Evolutionary conservation across 2,113 vertebrate species (phyloP).

Genomic region (Cricetomys ansorgei): DNA sequence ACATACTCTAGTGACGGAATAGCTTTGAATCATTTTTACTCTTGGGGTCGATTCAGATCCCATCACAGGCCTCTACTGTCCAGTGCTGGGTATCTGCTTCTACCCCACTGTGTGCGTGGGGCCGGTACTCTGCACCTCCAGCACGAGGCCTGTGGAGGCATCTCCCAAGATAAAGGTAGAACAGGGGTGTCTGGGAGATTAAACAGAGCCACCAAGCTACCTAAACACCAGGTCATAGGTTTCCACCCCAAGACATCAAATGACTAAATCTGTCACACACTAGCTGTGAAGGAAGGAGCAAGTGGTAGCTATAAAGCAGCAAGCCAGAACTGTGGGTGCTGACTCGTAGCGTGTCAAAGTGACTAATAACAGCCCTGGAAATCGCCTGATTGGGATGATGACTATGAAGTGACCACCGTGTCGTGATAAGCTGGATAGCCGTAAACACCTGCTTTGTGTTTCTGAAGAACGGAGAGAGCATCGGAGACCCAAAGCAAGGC

Average conservation of each 20-base stretch:
- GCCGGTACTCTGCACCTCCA: background rate
- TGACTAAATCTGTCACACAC: background rate
- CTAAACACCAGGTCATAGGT: background rate
- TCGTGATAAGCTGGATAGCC: conserved; percentile 70
- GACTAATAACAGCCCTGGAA: conserved; percentile 75
- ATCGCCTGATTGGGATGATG: conserved; percentile 67
- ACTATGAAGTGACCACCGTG: conserved; percentile 64
- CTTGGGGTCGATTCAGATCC: background rate
- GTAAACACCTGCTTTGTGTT: conserved; percentile 78
- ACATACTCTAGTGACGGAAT: background rate
- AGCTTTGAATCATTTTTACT: background rate
- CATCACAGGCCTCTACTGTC: background rate
- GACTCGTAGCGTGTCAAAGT: conserved; percentile 29
- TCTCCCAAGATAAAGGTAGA: background rate
- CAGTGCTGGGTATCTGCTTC: background rate
- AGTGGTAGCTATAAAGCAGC: background rate
- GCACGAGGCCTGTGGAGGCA: background rate
- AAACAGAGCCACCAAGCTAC: background rate
- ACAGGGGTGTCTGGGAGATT: background rate
- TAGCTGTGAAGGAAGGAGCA: conserved; percentile 4
- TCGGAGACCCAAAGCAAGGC: conserved; percentile 77
- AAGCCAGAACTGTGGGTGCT: conserved; percentile 48
- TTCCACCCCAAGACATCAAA: background rate
- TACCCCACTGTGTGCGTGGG: background rate
- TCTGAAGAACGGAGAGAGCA: conserved; percentile 76